Percentiles rank a stretch among this genome's conserved stretches.
Evolutionary conservation across 2,113 vertebrate genomes (phyloP).

Genomic region (Myotis brandtii): DNA sequence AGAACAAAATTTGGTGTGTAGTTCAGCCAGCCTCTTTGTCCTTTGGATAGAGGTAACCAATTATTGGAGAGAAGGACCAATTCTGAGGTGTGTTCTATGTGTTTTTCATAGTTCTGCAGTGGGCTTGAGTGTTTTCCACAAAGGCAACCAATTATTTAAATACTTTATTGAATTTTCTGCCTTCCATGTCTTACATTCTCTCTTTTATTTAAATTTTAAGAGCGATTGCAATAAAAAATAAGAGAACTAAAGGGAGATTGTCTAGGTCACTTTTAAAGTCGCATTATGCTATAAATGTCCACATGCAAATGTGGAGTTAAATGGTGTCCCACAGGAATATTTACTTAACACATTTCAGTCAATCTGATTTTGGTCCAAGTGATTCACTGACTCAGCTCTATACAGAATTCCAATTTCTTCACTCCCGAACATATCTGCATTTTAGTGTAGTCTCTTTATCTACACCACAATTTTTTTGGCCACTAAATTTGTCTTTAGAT

Average conservation of each 20-base stretch:
- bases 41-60: neutral
- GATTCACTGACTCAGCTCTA: neutral
- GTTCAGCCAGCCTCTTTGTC: neutral
- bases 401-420: neutral
- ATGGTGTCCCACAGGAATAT: neutral
- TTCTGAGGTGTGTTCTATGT: neutral
- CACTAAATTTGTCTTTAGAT: neutral
- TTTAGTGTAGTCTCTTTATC: neutral
- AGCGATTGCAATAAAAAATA: neutral
- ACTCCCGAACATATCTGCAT: neutral
- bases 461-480: neutral
- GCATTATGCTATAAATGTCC: neutral
- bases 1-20: rapidly evolving
- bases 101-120: neutral
- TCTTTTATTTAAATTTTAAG: slow-evolving; percentile 15
- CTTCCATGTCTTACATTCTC: neutral
- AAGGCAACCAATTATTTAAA: slow-evolving; percentile 4
- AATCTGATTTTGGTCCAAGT: neutral
- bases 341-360: neutral
- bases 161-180: neutral
- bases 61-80: neutral
- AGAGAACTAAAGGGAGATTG: neutral
- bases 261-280: neutral
- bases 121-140: neutral
- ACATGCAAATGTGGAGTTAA: neutral